Conservation (phyloP, 2,113 vertebrate species). For the Oreochromis niloticus region DNA sequence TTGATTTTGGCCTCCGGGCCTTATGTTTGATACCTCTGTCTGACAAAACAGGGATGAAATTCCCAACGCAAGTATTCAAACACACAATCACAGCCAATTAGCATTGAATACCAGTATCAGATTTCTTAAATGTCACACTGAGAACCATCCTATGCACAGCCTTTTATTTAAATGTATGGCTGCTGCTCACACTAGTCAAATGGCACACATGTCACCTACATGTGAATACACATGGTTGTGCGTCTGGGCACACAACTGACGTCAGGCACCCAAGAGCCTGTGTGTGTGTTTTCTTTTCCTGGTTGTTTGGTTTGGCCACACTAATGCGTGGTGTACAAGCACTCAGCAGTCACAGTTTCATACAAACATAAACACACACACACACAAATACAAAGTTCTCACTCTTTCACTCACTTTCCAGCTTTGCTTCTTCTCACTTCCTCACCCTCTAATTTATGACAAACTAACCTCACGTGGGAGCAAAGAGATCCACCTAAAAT, state of each 20-base stretch:
- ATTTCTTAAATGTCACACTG: background rate
- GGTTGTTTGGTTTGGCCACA: slow-evolving; percentile 49
- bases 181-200: slow-evolving; percentile 18
- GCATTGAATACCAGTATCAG: background rate
- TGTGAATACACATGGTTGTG: slow-evolving; percentile 62
- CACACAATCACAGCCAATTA: background rate
- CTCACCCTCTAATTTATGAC: background rate
- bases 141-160: background rate
- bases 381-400: background rate
- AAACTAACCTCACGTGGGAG: background rate
- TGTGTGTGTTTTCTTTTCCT: slow-evolving; percentile 48
- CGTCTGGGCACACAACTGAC: slow-evolving; percentile 45
- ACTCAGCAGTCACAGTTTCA: slow-evolving; percentile 50
- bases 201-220: slow-evolving; percentile 54
- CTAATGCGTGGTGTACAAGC: slow-evolving; percentile 50
- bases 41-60: background rate
- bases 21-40: background rate
- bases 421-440: background rate
- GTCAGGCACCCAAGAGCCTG: slow-evolving; percentile 42
- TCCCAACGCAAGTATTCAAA: background rate
- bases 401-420: background rate
- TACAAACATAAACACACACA: slow-evolving; percentile 6
- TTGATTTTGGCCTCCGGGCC: background rate
- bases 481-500: background rate
- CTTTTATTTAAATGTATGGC: slow-evolving; percentile 26